Evolutionary conservation across 64 coral and sea anemone species (phyloP).

Genomic region (Dendrophyllia cribrosa): DNA sequence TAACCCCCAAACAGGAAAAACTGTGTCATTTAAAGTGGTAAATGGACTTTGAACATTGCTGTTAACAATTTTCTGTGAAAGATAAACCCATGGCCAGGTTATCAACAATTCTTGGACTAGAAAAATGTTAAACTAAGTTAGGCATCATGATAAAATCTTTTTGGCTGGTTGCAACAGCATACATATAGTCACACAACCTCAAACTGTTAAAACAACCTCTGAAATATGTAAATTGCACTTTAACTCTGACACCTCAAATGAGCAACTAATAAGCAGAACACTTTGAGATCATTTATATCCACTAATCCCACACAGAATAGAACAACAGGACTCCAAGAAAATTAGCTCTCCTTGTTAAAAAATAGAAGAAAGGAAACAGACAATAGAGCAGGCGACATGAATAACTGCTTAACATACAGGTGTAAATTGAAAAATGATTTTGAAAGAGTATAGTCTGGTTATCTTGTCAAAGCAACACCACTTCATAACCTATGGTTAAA

Average conservation of each 20-base stretch:
- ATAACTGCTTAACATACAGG: constrained; percentile 27
- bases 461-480: not conserved
- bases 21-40: not conserved
- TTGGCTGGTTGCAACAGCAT: too few relatives aligned
- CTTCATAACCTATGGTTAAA: not conserved
- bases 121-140: not conserved
- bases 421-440: constrained; percentile 20
- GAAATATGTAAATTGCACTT: not conserved
- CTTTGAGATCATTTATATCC: not conserved
- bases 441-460: not conserved
- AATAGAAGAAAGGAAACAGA: constrained; percentile 16
- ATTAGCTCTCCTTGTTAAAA: constrained; percentile 14
- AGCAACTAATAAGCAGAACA: not conserved
- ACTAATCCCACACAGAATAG: not conserved
- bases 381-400: constrained; percentile 1
- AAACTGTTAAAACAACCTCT: too few relatives aligned
- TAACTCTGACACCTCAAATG: not conserved
- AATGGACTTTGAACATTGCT: not conserved
- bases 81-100: too few relatives aligned
- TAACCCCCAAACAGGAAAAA: not conserved
- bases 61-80: not conserved
- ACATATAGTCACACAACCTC: too few relatives aligned
- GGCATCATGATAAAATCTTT: too few relatives aligned
- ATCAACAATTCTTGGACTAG: not conserved
- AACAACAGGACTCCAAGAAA: constrained; percentile 22